phyloP scores from a whole-genome alignment of 2,888 invertebrate species.

The Ophraella communa region DNA sequence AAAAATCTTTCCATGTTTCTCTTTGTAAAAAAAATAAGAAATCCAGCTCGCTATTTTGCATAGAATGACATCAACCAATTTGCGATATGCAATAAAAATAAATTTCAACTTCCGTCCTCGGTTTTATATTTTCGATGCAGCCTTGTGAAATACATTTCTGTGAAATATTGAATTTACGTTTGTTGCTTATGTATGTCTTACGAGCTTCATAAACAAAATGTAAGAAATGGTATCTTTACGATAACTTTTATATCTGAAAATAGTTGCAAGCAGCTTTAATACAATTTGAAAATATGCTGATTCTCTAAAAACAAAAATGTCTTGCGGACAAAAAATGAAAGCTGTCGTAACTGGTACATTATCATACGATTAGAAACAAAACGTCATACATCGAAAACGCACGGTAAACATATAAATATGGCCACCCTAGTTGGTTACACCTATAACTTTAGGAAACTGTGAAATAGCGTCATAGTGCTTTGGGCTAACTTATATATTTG shows the following conservation, averaged over 20 bases:
- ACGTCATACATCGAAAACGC: too few species aligned
- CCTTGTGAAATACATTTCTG: conserved; percentile 20
- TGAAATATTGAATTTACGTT: conserved; percentile 26
- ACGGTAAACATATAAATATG: neutral
- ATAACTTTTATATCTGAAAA: neutral
- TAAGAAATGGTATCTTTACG: neutral
- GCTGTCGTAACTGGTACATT: neutral
- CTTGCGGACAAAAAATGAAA: neutral
- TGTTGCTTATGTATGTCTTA: conserved; percentile 3
- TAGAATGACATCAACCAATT: conserved; percentile 33
- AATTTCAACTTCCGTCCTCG: conserved; percentile 21
- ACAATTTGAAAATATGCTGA: neutral
- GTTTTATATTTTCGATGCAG: conserved; percentile 26
- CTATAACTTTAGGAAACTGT: too few species aligned
- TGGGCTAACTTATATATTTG: too few species aligned
- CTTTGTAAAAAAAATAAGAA: neutral
- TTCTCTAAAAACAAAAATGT: neutral
- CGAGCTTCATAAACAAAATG: neutral
- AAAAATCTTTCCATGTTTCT: neutral
- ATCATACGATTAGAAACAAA: neutral
- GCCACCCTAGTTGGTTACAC: too few species aligned
- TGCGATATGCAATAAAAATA: conserved; percentile 29
- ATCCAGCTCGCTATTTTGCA: conserved; percentile 26
- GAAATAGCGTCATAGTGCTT: too few species aligned
- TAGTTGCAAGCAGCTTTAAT: neutral